Percentiles rank a stretch among this genome's conserved stretches.
phyloP scores from a whole-genome alignment of 2,797 vertebrate genomes.

The Harpagifer antarcticus region DNA sequence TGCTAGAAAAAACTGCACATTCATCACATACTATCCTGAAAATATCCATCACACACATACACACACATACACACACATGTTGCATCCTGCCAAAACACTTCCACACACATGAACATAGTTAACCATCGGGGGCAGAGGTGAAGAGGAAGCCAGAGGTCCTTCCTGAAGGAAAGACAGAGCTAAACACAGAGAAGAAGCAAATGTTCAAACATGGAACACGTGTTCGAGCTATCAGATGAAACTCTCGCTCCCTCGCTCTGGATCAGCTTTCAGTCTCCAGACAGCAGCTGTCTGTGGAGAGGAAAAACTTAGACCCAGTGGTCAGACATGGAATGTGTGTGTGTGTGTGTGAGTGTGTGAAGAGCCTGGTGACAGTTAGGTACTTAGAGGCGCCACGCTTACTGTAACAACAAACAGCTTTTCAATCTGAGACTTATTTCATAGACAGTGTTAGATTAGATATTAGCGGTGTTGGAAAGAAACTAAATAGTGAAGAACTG shows the following conservation, averaged over 20 bases:
- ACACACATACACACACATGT: neutral
- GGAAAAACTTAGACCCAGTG: slow-evolving; percentile 65
- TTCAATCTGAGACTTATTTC: slow-evolving; percentile 9
- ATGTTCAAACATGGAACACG: slow-evolving; percentile 76
- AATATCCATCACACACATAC: slow-evolving; percentile 24
- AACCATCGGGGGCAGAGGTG: slow-evolving; percentile 55
- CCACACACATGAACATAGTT: slow-evolving; percentile 47
- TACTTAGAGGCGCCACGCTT: slow-evolving; percentile 52
- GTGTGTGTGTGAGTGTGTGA: slow-evolving; percentile 35
- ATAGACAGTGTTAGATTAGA: neutral
- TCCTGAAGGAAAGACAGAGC: slow-evolving; percentile 49
- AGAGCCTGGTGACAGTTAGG: slow-evolving; percentile 52
- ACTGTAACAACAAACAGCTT: slow-evolving; percentile 23
- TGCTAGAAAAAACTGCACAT: slow-evolving; percentile 1
- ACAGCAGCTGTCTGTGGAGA: slow-evolving; percentile 76
- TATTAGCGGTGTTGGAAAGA: neutral
- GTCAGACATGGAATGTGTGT: slow-evolving; percentile 70
- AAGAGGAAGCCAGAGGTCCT: slow-evolving; percentile 56
- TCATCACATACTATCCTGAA: slow-evolving; percentile 15
- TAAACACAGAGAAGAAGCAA: slow-evolving; percentile 54
- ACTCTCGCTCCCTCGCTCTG: slow-evolving; percentile 21
- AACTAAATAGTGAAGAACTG: neutral
- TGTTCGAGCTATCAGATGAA: slow-evolving; percentile 76
- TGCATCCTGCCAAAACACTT: slow-evolving; percentile 13
- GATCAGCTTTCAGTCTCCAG: slow-evolving; percentile 78